phyloP scores from a whole-genome alignment of 2,888 invertebrate genomes.

The Catotricha subobsoleta region DNA sequence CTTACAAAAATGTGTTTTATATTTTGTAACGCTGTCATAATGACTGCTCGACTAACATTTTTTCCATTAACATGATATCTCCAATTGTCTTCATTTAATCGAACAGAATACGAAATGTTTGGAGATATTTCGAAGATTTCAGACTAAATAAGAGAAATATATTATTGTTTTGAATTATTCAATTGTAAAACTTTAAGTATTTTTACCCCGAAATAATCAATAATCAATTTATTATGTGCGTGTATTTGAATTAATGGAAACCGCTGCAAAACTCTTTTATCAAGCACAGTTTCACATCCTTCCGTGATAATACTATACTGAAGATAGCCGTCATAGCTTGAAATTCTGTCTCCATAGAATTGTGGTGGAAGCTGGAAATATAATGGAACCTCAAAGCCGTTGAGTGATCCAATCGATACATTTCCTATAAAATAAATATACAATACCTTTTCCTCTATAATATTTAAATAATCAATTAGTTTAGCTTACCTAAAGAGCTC shows the following conservation, averaged over 20 bases:
- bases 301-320: constrained; percentile 58
- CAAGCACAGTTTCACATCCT: constrained; percentile 37
- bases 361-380: constrained; percentile 45
- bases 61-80: constrained; percentile 28
- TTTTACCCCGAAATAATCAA: constrained; percentile 50
- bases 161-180: background rate
- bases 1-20: constrained; percentile 63
- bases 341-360: constrained; percentile 72
- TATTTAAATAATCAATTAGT: too few species aligned
- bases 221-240: constrained; percentile 48
- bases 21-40: constrained; percentile 87
- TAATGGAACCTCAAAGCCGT: constrained; percentile 24
- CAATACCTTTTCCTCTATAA: too few species aligned
- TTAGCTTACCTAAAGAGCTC: constrained; percentile 29
- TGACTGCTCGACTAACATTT: constrained; percentile 49
- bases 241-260: constrained; percentile 73
- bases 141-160: constrained; percentile 14
- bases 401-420: constrained; percentile 27
- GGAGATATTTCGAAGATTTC: constrained; percentile 28
- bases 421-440: constrained; percentile 18
- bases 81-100: constrained; percentile 69
- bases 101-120: constrained; percentile 37
- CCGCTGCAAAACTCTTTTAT: constrained; percentile 35
- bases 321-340: constrained; percentile 81
- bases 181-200: background rate